Percentiles rank a stretch among this genome's conserved stretches.
Conservation (phyloP, 2,113 vertebrate genomes). For the Circaetus gallicus region DNA sequence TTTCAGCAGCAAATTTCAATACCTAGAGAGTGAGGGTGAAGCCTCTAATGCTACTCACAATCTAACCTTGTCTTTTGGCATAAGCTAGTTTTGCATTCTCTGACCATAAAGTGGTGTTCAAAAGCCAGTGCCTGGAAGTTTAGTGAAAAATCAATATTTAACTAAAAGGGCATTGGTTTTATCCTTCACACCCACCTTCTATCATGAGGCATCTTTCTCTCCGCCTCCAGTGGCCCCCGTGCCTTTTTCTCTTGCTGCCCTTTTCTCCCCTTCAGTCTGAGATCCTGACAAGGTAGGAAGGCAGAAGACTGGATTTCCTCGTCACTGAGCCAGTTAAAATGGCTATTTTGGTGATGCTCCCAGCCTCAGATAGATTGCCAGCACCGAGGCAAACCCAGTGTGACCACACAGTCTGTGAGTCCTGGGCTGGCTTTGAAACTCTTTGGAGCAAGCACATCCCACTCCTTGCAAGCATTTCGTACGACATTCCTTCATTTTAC, state of each 20-base stretch:
- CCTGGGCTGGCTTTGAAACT: background rate
- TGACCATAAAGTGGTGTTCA: background rate
- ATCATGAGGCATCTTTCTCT: background rate
- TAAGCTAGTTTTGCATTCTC: background rate
- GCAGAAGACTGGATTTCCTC: background rate
- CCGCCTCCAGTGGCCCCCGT: accelerated
- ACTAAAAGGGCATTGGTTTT: background rate
- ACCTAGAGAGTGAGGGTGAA: background rate
- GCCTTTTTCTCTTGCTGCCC: background rate
- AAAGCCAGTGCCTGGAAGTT: background rate
- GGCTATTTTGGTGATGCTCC: background rate
- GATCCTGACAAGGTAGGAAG: background rate
- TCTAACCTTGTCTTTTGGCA: background rate
- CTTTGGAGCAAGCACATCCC: conserved; percentile 15
- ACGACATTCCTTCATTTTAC: conserved; percentile 22
- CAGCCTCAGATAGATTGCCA: background rate
- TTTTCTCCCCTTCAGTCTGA: background rate
- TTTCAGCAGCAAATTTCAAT: background rate
- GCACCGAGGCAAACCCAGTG: background rate
- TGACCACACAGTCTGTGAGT: conserved; percentile 27
- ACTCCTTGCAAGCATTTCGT: background rate
- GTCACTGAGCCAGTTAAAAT: background rate
- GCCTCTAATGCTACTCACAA: background rate
- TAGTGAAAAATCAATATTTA: background rate
- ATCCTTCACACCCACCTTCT: background rate